Evolutionary conservation across 1,140 invertebrate genomes (phyloP).

Genomic region (Bombus ignitus): DNA sequence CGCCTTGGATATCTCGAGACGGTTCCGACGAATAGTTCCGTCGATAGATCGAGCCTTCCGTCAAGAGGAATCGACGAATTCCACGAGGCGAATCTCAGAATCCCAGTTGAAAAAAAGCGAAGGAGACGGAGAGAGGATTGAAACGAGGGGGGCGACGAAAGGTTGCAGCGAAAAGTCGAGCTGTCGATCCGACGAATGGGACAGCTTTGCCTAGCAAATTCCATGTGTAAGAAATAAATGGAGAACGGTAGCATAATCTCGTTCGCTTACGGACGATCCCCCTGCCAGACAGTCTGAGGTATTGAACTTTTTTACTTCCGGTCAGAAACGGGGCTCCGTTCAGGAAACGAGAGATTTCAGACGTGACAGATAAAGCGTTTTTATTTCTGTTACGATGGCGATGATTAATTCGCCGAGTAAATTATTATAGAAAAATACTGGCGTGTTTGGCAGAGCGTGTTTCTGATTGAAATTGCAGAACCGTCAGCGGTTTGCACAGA

Average conservation of each 20-base stretch:
- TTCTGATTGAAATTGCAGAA: too few relatives aligned
- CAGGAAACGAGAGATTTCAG: not conserved
- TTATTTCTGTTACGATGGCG: too few relatives aligned
- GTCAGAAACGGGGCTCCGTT: not conserved
- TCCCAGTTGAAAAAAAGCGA: not conserved
- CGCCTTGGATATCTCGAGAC: conserved; percentile 37
- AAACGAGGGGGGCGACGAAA: not conserved
- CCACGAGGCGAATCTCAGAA: conserved; percentile 40
- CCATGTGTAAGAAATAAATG: conserved; percentile 49
- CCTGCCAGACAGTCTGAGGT: not conserved
- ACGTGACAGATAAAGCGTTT: not conserved
- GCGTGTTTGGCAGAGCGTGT: too few relatives aligned
- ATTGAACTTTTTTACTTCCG: conserved; percentile 15
- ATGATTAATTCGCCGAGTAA: too few relatives aligned
- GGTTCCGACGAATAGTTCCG: conserved; percentile 54
- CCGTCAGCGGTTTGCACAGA: too few relatives aligned
- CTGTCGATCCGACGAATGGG: conserved; percentile 61
- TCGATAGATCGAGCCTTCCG: conserved; percentile 53
- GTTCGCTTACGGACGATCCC: not conserved
- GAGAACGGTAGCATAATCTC: conserved; percentile 18
- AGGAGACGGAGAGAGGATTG: not conserved
- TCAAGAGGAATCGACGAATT: conserved; percentile 27
- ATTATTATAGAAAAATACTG: too few relatives aligned
- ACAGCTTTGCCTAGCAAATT: conserved; percentile 28
- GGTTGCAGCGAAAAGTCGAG: conserved; percentile 54